Base-by-base conservation (phyloP, 92 coral and sea anemone genomes). In the Paramuricea clavata region DNA sequence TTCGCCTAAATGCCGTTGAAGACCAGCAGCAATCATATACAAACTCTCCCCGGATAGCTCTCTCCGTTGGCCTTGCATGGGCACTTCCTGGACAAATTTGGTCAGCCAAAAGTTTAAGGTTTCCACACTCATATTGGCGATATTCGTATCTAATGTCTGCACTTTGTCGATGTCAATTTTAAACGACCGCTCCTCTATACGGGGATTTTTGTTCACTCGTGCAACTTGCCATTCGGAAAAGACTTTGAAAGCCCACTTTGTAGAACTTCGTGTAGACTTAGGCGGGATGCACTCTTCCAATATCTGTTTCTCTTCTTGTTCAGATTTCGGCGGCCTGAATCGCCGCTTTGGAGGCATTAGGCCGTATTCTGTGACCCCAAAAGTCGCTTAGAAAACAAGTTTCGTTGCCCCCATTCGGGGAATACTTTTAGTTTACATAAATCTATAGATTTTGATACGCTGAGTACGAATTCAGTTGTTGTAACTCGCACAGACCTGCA, bases 1-100 rank as follows among this genome's bases (percentile, higher is more conserved):
- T 41, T 74, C 80, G 60, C 59, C 59, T 42, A 74, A 42, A 74
- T 74, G 60, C 59, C 80, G 80, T 74, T 74, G 80, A 42, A 42
- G 80, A 6, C 60, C 80, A 15, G 26, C 56, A 13, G 5, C 56
- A 74, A 74, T 41, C 26, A 42, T 74, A 34, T 74, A 42, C 60
- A 74, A 74, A 41, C 60, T 42, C 80, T 74, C 8, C 27, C 27
- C 31, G 35, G 34, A 28, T 65, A 23, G 5, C 72, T 6, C 72
- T 11, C 72, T 28, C 34, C 72, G 33, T 65, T 28, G 1, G 25
- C 72, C 33, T 28, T 65, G 1, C 41, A 3, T 65, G 13, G 10
- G 4, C 34, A 65, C 34, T 65, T 33, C 72, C 33, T 65, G 72
- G 12, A 23, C 72, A 65, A 11, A 65, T 65, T 65, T 33, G 12